Evolutionary conservation across 1,140 invertebrate genomes (phyloP).

Genomic region (Lepidurus couesii): DNA sequence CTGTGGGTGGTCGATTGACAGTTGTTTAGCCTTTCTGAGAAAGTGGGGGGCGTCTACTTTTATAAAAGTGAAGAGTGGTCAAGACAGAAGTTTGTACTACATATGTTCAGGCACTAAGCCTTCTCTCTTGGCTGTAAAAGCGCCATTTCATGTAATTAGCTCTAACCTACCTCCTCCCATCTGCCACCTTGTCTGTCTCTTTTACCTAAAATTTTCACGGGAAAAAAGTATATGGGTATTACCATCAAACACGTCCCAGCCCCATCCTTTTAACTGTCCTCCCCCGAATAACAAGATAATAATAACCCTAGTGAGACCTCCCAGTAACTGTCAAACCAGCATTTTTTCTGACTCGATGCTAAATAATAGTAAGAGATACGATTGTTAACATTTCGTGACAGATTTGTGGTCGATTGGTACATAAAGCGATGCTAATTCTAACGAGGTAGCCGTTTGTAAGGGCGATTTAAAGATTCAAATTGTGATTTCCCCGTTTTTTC

Average conservation of each 20-base stretch:
- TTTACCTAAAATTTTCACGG: background rate
- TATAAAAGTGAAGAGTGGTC: background rate
- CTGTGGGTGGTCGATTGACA: too few species aligned
- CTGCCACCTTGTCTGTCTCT: conserved; percentile 5
- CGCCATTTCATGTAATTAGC: conserved; percentile 1
- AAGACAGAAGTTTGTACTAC: background rate
- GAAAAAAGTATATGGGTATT: conserved; percentile 3
- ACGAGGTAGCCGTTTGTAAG: too few species aligned
- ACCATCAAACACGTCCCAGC: background rate
- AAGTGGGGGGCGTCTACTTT: background rate
- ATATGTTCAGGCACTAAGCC: background rate
- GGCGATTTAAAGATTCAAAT: too few species aligned
- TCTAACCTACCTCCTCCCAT: background rate
- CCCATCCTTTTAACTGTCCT: background rate
- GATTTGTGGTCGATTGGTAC: background rate
- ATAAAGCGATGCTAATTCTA: too few species aligned
- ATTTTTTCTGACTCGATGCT: conserved; percentile 6
- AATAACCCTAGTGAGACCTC: background rate
- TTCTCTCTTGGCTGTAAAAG: background rate
- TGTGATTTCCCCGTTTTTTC: too few species aligned
- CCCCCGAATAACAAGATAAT: background rate
- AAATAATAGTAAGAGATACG: background rate
- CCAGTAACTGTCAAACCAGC: background rate
- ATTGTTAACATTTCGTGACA: background rate
- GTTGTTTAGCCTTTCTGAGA: too few species aligned